Conservation (phyloP, 2,888 invertebrate species). For the Agrilus biguttatus region DNA sequence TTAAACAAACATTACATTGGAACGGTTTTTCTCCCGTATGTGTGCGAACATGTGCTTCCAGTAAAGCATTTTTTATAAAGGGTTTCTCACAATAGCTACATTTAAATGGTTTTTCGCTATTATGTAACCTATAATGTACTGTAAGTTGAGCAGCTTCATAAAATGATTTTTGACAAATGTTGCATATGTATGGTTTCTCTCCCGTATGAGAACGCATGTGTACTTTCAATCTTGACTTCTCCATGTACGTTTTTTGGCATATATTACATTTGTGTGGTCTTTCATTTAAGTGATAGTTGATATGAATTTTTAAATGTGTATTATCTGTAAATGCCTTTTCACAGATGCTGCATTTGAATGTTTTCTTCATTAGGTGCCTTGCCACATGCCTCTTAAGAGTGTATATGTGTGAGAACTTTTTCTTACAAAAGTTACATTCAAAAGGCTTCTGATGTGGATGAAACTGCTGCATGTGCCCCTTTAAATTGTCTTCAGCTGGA, state of each 20-base stretch:
- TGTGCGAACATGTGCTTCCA: constrained; percentile 16
- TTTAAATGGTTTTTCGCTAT: constrained; percentile 13
- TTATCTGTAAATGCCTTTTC: constrained; percentile 10
- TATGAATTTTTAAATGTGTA: constrained; percentile 11
- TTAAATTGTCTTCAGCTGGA: constrained; percentile 10
- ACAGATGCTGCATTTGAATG: constrained; percentile 9
- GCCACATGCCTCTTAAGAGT: constrained; percentile 18
- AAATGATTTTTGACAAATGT: constrained; percentile 17
- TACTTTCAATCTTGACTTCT: constrained; percentile 11
- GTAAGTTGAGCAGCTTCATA: constrained; percentile 14
- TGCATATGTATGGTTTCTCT: constrained; percentile 15
- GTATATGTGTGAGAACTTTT: constrained; percentile 18
- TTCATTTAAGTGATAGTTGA: constrained; percentile 8
- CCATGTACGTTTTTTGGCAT: constrained; percentile 13
- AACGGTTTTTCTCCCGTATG: constrained; percentile 21
- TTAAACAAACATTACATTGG: constrained; percentile 15
- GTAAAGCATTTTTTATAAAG: constrained; percentile 15
- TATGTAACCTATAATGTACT: constrained; percentile 17
- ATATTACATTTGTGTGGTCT: constrained; percentile 12
- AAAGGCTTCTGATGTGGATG: constrained; percentile 17
- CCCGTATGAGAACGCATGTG: constrained; percentile 14
- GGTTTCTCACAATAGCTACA: constrained; percentile 15
- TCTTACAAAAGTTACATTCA: constrained; percentile 16
- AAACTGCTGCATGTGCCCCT: constrained; percentile 16
- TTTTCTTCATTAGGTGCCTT: constrained; percentile 8